phyloP scores from a whole-genome alignment of 2,888 invertebrate genomes.

The Drosophila hamatofila region DNA sequence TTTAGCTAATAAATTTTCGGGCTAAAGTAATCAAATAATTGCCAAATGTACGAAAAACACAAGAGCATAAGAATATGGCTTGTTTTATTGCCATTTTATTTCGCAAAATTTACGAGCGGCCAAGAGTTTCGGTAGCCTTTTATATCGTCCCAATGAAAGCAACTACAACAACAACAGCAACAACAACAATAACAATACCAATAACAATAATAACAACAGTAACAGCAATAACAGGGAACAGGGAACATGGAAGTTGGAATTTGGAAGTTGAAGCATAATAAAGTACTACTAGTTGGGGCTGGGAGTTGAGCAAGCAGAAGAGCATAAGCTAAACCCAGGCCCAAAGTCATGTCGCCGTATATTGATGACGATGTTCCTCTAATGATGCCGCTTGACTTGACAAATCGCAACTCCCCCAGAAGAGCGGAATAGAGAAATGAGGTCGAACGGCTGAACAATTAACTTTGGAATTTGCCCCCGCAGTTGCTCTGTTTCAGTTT shows the following conservation, averaged over 20 bases:
- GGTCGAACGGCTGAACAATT: constrained; percentile 39
- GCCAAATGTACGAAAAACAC: constrained; percentile 76
- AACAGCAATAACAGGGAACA: constrained; percentile 52
- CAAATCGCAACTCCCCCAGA: constrained; percentile 37
- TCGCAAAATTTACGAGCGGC: constrained; percentile 75
- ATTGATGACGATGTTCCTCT: constrained; percentile 56
- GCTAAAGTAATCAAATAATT: constrained; percentile 79
- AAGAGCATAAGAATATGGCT: constrained; percentile 63
- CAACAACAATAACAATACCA: constrained; percentile 7
- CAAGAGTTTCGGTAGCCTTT: constrained; percentile 68
- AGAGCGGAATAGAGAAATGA: constrained; percentile 16
- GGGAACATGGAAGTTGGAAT: constrained; percentile 43
- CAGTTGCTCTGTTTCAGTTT: not conserved
- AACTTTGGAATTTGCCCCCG: constrained; percentile 15
- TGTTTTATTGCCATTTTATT: constrained; percentile 79
- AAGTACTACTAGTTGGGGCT: constrained; percentile 43
- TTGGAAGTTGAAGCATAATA: constrained; percentile 66
- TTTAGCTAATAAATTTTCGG: constrained; percentile 75
- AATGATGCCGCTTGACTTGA: constrained; percentile 59
- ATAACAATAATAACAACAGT: constrained; percentile 24
- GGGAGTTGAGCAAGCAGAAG: constrained; percentile 2
- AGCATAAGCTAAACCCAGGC: not conserved
- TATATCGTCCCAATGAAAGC: constrained; percentile 38
- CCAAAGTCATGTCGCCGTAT: constrained; percentile 47
- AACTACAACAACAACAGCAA: constrained; percentile 17